phyloP scores from a whole-genome alignment of 2,888 invertebrate species.

The Caenorhabditis sp. region DNA sequence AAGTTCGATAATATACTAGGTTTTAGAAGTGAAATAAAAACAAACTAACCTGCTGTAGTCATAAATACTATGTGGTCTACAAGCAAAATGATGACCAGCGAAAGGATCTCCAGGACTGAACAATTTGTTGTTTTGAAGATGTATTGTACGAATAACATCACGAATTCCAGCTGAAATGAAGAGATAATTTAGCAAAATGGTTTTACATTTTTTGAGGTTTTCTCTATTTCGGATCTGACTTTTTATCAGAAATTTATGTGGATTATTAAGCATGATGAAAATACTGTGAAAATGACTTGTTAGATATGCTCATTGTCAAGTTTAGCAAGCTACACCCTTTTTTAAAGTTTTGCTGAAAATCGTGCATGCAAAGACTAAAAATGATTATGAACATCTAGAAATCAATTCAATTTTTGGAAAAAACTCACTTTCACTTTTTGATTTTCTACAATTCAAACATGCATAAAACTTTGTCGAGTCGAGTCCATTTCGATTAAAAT shows the following conservation, averaged over 20 bases:
- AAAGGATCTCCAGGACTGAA: conserved; percentile 51
- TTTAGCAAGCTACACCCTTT: too few species aligned
- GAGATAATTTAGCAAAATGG: not conserved
- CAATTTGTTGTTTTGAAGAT: conserved; percentile 41
- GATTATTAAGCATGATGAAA: too few species aligned
- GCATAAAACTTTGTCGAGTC: conserved; percentile 49
- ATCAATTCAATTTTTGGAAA: not conserved
- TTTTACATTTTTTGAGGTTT: not conserved
- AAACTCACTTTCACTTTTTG: conserved; percentile 43
- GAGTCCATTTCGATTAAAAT: conserved; percentile 44
- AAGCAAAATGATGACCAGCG: conserved; percentile 51
- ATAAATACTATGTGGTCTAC: conserved; percentile 40
- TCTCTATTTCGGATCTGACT: not conserved
- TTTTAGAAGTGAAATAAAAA: too few species aligned
- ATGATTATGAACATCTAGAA: not conserved
- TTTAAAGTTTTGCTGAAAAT: too few species aligned
- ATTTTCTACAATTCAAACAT: conserved; percentile 51
- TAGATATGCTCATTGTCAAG: too few species aligned
- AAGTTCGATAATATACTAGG: too few species aligned
- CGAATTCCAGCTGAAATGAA: conserved; percentile 41
- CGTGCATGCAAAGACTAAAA: too few species aligned
- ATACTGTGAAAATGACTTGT: not conserved
- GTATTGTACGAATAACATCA: conserved; percentile 54
- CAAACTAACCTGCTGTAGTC: conserved; percentile 25
- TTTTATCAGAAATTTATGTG: too few species aligned